Percentiles rank a stretch among this genome's conserved stretches.
These are phyloP conservation scores for Paracentrotus lividus DNA, from an alignment of 53 echinoderm and acorn worm genomes.

Conservation along the genomic window DNA sequence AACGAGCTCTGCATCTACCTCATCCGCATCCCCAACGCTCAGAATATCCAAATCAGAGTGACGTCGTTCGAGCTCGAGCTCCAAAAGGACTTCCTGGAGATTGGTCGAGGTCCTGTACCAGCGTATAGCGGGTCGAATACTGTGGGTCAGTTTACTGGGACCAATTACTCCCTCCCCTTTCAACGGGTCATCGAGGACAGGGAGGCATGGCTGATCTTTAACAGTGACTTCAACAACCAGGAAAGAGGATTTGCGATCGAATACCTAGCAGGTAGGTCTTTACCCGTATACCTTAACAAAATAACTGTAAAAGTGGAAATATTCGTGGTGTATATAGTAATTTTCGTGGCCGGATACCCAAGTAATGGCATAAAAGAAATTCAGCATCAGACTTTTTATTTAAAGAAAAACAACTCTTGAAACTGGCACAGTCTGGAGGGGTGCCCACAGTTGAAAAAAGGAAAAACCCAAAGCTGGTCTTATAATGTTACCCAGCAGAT, in stretches of 20 bases:
- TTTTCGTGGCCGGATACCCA: too few relatives aligned
- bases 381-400: too few relatives aligned
- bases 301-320: not conserved
- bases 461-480: too few relatives aligned
- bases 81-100: slow-evolving; percentile 84
- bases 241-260: slow-evolving; percentile 68
- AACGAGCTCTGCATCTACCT: slow-evolving; percentile 83
- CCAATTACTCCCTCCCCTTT: slow-evolving; percentile 48
- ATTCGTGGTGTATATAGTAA: not conserved
- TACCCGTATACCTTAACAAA: not conserved
- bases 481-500: too few relatives aligned
- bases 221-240: slow-evolving; percentile 75
- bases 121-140: slow-evolving; percentile 70
- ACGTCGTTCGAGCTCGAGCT: slow-evolving; percentile 76
- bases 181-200: slow-evolving; percentile 61
- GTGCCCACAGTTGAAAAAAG: too few relatives aligned
- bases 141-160: slow-evolving; percentile 73
- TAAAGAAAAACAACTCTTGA: too few relatives aligned
- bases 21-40: slow-evolving; percentile 84
- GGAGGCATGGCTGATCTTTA: slow-evolving; percentile 87
- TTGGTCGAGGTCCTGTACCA: slow-evolving; percentile 68
- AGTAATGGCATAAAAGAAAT: too few relatives aligned
- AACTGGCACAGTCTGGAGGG: too few relatives aligned
- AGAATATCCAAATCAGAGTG: slow-evolving; percentile 80
- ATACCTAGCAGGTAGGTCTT: slow-evolving; percentile 21